These are phyloP conservation scores for Meteorus colon DNA, from an alignment of 2,888 invertebrate genomes.

Conservation along the genomic window DNA sequence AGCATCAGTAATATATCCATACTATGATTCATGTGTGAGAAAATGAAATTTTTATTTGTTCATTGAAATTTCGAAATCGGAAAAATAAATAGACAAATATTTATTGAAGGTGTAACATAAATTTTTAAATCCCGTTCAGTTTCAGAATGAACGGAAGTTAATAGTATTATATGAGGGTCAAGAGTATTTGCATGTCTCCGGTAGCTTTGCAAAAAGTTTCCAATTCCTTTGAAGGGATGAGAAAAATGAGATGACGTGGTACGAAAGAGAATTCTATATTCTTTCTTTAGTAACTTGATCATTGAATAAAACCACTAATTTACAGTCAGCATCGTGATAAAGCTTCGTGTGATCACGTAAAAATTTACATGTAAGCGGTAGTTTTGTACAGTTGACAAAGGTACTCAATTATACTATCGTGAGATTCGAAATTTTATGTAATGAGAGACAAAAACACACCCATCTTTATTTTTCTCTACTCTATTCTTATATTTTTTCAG, in stretches of 20 bases:
- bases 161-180: neutral
- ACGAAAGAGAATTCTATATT: too few relatives aligned
- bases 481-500: constrained; percentile 73
- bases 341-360: too few relatives aligned
- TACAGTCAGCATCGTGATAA: too few relatives aligned
- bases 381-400: too few relatives aligned
- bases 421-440: neutral
- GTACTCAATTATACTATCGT: neutral
- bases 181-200: neutral
- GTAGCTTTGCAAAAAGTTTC: neutral
- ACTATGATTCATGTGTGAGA: neutral
- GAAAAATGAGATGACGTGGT: neutral
- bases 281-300: too few relatives aligned
- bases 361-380: too few relatives aligned
- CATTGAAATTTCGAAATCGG: neutral
- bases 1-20: neutral
- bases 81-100: neutral
- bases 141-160: neutral
- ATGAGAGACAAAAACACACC: neutral
- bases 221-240: neutral
- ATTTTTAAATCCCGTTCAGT: neutral
- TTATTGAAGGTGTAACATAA: neutral
- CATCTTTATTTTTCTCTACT: neutral
- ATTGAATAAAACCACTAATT: too few relatives aligned
- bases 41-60: neutral